A percentile compares a stretch with the other conserved stretches of the same genome.
phyloP scores from a whole-genome alignment of 2,888 invertebrate genomes.

The Pheosia tremula region DNA sequence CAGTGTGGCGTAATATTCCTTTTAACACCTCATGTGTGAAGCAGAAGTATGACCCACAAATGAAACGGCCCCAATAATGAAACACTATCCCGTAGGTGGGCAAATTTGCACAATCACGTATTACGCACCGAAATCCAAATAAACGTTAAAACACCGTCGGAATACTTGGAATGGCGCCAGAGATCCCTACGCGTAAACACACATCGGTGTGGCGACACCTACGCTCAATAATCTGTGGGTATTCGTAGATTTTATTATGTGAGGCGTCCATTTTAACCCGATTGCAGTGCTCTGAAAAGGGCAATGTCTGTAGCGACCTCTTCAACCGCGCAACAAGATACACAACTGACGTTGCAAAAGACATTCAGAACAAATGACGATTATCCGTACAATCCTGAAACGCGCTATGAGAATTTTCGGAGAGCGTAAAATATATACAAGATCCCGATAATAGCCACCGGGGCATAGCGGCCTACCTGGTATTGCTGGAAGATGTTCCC shows the following conservation, averaged over 20 bases:
- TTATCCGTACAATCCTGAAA: no score
- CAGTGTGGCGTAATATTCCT: not conserved
- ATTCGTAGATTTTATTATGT: not conserved
- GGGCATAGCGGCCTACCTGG: no score
- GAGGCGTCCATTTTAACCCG: not conserved
- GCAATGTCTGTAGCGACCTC: no score
- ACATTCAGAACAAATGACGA: no score
- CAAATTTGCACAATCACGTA: slow-evolving; percentile 26
- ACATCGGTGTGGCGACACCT: slow-evolving; percentile 18
- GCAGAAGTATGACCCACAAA: slow-evolving; percentile 12
- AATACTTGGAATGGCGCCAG: slow-evolving; percentile 34
- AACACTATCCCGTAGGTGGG: slow-evolving; percentile 9
- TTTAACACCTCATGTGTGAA: no score
- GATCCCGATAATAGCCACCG: no score
- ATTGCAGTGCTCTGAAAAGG: no score
- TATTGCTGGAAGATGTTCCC: no score
- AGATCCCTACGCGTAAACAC: slow-evolving; percentile 25
- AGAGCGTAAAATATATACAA: no score
- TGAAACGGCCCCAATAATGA: slow-evolving; percentile 3
- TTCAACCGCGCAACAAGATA: no score
- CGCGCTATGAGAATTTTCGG: no score
- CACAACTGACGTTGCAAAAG: no score
- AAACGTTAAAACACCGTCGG: slow-evolving; percentile 28
- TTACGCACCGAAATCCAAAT: slow-evolving; percentile 31
- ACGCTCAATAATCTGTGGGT: not conserved